These are phyloP conservation scores for Cherax quadricarinatus DNA, from an alignment of 1,140 invertebrate genomes.

Conservation along the genomic window DNA sequence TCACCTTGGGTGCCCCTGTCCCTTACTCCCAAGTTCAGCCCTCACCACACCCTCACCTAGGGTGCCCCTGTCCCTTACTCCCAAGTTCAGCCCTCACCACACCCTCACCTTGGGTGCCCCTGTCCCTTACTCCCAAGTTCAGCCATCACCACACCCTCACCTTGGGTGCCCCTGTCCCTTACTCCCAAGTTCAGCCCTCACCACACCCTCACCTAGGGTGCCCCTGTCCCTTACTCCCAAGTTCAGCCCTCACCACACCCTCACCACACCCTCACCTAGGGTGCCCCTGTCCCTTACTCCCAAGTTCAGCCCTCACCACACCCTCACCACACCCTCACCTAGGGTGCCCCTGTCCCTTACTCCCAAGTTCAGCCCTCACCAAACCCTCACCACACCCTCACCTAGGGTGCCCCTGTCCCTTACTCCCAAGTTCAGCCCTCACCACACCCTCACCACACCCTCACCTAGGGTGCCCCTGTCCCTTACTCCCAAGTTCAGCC, in stretches of 20 bases:
- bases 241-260: neutral
- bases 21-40: neutral
- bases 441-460: too few relatives aligned
- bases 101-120: too few relatives aligned
- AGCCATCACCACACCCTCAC: too few relatives aligned
- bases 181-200: neutral
- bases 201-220: too few relatives aligned
- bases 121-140: neutral
- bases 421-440: neutral
- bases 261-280: too few relatives aligned
- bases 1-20: neutral
- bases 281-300: neutral
- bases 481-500: neutral
- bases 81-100: neutral
- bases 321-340: too few relatives aligned
- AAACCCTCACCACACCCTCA: too few relatives aligned
- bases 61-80: neutral
- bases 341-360: neutral
- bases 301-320: neutral
- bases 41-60: too few relatives aligned
- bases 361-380: neutral
- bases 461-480: neutral
- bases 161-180: neutral
- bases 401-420: neutral
- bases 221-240: neutral